Percentiles rank a stretch among this genome's conserved stretches.
These are phyloP conservation scores for Drosophila quinaria DNA, from an alignment of 2,888 invertebrate species.

Conservation along the genomic window DNA sequence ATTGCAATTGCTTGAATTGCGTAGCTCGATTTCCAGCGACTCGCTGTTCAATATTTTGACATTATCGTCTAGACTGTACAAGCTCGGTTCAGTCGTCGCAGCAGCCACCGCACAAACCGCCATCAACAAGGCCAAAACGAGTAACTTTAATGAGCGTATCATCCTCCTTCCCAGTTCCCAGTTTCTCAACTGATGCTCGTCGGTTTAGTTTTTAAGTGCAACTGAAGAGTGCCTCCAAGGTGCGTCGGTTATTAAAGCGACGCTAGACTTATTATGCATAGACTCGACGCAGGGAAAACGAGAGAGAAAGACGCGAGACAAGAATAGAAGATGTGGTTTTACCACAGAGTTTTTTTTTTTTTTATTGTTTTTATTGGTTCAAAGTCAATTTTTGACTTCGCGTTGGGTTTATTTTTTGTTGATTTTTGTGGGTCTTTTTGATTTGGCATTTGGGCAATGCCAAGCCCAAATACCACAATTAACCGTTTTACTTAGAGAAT, in stretches of 20 bases:
- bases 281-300: not conserved
- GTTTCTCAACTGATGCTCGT: conserved; percentile 40
- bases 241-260: conserved; percentile 66
- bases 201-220: conserved; percentile 54
- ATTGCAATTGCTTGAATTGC: conserved; percentile 19
- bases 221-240: conserved; percentile 51
- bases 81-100: conserved; percentile 34
- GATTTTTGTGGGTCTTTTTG: no score
- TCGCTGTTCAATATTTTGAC: conserved; percentile 36
- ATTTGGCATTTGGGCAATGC: not conserved
- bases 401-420: no score
- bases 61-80: conserved; percentile 56
- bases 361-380: no score
- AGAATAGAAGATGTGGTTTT: not conserved
- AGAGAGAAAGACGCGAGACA: conserved; percentile 9
- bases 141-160: conserved; percentile 41
- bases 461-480: no score
- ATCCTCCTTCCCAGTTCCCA: conserved; percentile 17
- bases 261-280: conserved; percentile 30
- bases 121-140: conserved; percentile 27
- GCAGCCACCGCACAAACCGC: conserved; percentile 8
- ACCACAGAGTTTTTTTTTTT: not conserved
- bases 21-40: conserved; percentile 25
- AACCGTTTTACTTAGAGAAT: not conserved
- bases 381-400: no score